Percentiles rank a stretch among this genome's conserved stretches.
These are phyloP conservation scores for Lucinisca nassula DNA, from an alignment of 2,888 invertebrate genomes.

Conservation along the genomic window DNA sequence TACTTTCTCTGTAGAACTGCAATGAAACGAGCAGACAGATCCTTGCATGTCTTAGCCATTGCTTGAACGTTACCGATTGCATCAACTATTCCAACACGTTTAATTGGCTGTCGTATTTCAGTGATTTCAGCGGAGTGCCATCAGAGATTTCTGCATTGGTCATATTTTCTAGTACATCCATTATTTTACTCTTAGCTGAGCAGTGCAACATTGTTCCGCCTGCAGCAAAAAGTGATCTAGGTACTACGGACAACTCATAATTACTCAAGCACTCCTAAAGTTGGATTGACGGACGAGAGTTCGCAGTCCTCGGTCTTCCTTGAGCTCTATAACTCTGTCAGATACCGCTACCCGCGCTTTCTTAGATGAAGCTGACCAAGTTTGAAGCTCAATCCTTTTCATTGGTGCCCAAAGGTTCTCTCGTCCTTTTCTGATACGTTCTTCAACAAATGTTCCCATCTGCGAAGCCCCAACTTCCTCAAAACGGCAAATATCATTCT, in stretches of 20 bases:
- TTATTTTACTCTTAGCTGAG: neutral
- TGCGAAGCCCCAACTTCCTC: neutral
- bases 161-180: neutral
- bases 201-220: neutral
- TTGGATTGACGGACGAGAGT: constrained; percentile 20
- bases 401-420: neutral
- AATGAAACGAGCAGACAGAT: neutral
- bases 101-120: neutral
- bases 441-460: neutral
- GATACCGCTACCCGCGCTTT: too few relatives aligned
- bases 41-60: neutral
- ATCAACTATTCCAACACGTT: neutral
- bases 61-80: neutral
- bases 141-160: neutral
- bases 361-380: neutral
- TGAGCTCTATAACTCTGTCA: neutral
- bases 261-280: constrained; percentile 1
- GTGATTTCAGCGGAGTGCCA: neutral
- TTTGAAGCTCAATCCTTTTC: neutral
- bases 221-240: constrained; percentile 11
- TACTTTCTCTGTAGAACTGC: neutral
- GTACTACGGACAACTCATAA: constrained; percentile 22
- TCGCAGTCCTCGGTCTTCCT: constrained; percentile 13
- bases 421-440: neutral
- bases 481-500: neutral